Percentiles rank a stretch among this genome's conserved stretches.
Evolutionary conservation across 2,888 invertebrate genomes (phyloP).

Genomic region (Pachliopta kotzebuea): DNA sequence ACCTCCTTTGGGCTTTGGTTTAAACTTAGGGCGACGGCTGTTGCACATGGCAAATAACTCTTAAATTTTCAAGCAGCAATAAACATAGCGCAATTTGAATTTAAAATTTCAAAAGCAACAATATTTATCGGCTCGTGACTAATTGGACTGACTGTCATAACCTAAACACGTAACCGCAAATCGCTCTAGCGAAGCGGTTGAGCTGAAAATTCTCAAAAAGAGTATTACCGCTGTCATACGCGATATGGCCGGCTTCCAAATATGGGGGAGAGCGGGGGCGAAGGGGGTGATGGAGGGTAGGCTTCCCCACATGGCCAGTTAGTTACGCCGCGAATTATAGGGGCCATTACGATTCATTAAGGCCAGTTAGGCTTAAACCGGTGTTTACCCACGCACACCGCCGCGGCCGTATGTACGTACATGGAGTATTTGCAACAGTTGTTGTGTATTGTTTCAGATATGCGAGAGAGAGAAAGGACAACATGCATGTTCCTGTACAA

Average conservation of each 20-base stretch:
- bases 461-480: constrained; percentile 50
- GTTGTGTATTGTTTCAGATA: constrained; percentile 61
- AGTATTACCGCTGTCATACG: constrained; percentile 72
- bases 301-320: constrained; percentile 77
- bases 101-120: constrained; percentile 29
- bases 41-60: constrained; percentile 55
- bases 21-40: constrained; percentile 71
- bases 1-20: constrained; percentile 74
- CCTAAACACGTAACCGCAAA: constrained; percentile 73
- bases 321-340: constrained; percentile 82
- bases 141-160: constrained; percentile 47
- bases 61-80: constrained; percentile 41
- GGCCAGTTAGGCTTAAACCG: constrained; percentile 82
- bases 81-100: constrained; percentile 31
- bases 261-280: constrained; percentile 44
- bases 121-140: constrained; percentile 42
- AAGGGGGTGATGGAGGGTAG: constrained; percentile 41
- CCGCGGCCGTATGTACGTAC: constrained; percentile 41
- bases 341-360: constrained; percentile 82
- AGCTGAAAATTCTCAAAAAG: constrained; percentile 73
- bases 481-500: constrained; percentile 56
- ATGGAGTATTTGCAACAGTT: constrained; percentile 57
- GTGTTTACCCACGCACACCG: constrained; percentile 78
- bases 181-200: constrained; percentile 57
- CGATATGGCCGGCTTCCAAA: constrained; percentile 78